Conservation (phyloP, 2,797 vertebrate genomes). For the Echeneis naucrates region DNA sequence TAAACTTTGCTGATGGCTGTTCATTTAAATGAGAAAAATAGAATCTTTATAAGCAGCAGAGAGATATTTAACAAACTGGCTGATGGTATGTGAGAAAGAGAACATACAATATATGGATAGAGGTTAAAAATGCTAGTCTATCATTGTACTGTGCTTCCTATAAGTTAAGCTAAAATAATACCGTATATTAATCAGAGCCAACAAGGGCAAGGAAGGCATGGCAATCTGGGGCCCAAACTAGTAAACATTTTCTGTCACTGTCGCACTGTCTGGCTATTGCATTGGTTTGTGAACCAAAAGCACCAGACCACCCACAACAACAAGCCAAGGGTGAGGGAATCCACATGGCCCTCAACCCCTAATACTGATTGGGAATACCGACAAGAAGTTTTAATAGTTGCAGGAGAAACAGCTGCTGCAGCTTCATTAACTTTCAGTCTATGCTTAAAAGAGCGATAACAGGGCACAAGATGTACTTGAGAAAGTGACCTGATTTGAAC, state of each 20-base stretch:
- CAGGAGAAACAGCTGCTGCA: neutral
- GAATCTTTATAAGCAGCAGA: neutral
- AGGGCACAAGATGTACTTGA: slow-evolving; percentile 3
- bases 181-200: slow-evolving; percentile 12
- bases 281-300: neutral
- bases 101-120: neutral
- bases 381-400: neutral
- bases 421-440: slow-evolving; percentile 9
- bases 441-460: slow-evolving; percentile 18
- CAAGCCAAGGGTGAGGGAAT: neutral
- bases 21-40: neutral
- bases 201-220: slow-evolving; percentile 4
- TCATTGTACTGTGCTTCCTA: neutral
- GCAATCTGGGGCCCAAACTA: neutral
- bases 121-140: neutral
- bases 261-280: neutral
- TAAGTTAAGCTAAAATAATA: slow-evolving; percentile 5
- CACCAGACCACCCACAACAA: neutral
- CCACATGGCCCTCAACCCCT: neutral
- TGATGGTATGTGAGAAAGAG: neutral
- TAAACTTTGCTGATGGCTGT: neutral
- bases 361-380: slow-evolving; percentile 1
- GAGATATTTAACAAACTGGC: neutral
- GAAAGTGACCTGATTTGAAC: slow-evolving; percentile 36
- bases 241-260: neutral